Base-by-base conservation (phyloP, 2,113 vertebrate species). In the Antennarius striatus region DNA sequence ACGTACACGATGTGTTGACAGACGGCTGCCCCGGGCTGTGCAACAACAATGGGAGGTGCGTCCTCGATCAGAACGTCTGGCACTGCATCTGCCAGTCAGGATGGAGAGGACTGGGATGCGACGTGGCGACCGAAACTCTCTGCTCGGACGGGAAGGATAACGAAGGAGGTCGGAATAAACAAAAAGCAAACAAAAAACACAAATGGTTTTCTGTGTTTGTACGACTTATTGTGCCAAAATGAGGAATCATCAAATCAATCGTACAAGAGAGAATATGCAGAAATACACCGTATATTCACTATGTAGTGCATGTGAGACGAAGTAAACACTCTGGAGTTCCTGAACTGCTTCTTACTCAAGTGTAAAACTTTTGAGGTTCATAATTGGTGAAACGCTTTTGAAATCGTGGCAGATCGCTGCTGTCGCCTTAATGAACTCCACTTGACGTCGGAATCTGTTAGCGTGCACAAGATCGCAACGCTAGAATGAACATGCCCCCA, bases 121-220 rank as follows among this genome's bases (percentile, higher is more conserved):
- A 98, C 0, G 97, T 99, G 16, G 97, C 98, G 71, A 99, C 98
- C 83, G 98, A 99, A 90, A 99, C 96, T 3, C 93, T 96, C 68
- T 99, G 98, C 88, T 93, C 97, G 0, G 98, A 99, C 22, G 94
- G 95, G 89, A 99, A 99, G 91, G 98, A 99, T 93, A 99, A 99
- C 0, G 98, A 99, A 88, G 96, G 97, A 94, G 98, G 98, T 99
- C 89, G 90, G 95, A 71, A 66, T 56, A 32, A n/a, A 58, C 14
- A 28, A 80, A 64, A 29, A 4, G 56, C 64, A 22, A 22, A 22
- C 1, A 22, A 22, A 22, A 22, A 3, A 3, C 56, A 79, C 79
- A 84, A 84, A 79, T 78, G 39, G 68, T 75, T 77, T 73, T 70
- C 84, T 46, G 17, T 5, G 45, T 9, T 32, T 28, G 29, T 48